Evolutionary conservation across 2,113 vertebrate genomes (phyloP).

Genomic region (Condylura cristata): DNA sequence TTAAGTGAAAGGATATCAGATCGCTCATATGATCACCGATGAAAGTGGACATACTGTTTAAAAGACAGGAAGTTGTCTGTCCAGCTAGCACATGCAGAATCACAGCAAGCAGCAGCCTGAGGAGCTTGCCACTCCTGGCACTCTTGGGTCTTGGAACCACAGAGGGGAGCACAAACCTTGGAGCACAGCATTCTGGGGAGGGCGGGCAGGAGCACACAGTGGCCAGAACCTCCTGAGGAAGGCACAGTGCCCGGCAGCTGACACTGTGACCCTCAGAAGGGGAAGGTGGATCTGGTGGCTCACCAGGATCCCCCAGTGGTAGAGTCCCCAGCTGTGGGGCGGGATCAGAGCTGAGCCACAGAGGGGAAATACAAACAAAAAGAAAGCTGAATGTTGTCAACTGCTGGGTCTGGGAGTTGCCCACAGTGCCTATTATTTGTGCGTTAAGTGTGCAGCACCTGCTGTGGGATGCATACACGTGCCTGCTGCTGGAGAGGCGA

Average conservation of each 20-base stretch:
- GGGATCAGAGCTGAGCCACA: not conserved
- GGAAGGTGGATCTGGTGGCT: not conserved
- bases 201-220: not conserved
- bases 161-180: not conserved
- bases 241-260: not conserved
- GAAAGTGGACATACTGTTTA: not conserved
- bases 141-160: not conserved
- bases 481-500: not conserved
- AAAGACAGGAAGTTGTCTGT: not conserved
- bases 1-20: not conserved
- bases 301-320: not conserved
- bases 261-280: not conserved
- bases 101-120: not conserved
- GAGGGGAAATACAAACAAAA: not conserved
- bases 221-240: too few relatives aligned
- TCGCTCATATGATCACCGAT: not conserved
- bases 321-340: not conserved
- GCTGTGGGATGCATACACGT: fast-evolving
- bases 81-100: not conserved
- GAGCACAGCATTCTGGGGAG: not conserved
- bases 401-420: not conserved
- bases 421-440: not conserved
- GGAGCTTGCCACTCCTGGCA: too few relatives aligned
- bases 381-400: not conserved
- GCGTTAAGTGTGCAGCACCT: not conserved